Evolutionary conservation across 2,888 invertebrate species (phyloP).

Genomic region (Agrenia bidenticulata): DNA sequence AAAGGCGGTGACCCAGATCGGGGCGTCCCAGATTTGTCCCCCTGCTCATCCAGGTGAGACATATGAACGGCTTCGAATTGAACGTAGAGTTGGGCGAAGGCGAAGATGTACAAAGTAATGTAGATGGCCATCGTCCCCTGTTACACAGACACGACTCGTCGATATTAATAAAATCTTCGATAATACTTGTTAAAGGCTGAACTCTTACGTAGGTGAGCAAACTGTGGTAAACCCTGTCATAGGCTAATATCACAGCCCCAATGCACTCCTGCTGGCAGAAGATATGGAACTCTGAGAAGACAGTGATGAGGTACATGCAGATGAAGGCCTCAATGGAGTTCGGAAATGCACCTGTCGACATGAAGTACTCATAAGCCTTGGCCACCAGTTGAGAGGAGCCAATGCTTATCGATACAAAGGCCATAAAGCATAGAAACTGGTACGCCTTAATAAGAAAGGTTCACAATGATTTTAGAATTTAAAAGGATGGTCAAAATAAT

Average conservation of each 20-base stretch:
- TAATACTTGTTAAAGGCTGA: too few relatives aligned
- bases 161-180: too few relatives aligned
- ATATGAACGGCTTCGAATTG: constrained; percentile 13
- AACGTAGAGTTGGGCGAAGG: constrained; percentile 8
- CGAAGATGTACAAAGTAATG: not conserved
- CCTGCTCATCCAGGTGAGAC: not conserved
- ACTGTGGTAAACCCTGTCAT: not conserved
- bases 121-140: constrained; percentile 6
- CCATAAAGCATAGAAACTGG: constrained; percentile 8
- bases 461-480: too few relatives aligned
- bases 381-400: not conserved
- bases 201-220: not conserved
- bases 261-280: constrained; percentile 15
- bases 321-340: not conserved
- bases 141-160: not conserved
- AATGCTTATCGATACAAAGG: constrained; percentile 6
- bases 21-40: not conserved
- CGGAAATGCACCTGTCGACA: not conserved
- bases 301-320: constrained; percentile 3
- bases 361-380: constrained; percentile 6
- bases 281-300: constrained; percentile 15
- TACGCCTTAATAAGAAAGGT: too few relatives aligned
- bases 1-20: not conserved
- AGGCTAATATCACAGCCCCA: not conserved
- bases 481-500: too few relatives aligned